Percentiles rank a stretch among this genome's conserved stretches.
Evolutionary conservation across 2,888 invertebrate genomes (phyloP).

Genomic region (Drosophila fulvimacula): DNA sequence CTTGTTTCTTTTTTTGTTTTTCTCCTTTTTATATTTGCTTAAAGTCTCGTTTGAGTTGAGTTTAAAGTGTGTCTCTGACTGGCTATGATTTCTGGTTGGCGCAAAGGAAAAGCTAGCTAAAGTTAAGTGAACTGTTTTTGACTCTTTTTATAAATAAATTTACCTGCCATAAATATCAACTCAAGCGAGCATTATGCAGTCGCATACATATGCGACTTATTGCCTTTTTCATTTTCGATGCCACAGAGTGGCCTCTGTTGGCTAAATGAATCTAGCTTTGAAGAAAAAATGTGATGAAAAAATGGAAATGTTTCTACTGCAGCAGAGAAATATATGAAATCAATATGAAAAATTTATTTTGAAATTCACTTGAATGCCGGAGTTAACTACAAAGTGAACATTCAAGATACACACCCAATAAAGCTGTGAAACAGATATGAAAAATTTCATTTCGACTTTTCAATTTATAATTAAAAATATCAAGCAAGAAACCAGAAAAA

Average conservation of each 20-base stretch:
- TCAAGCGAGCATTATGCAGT: not conserved
- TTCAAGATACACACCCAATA: not conserved
- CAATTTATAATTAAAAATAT: not conserved
- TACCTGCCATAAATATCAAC: not conserved
- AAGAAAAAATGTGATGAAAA: not conserved
- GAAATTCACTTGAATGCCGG: not conserved
- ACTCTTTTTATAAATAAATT: not conserved
- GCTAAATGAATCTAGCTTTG: not conserved
- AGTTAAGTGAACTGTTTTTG: not conserved
- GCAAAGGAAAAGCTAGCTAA: not conserved
- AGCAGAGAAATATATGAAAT: not conserved
- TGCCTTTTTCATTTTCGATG: constrained; percentile 1
- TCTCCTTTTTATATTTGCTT: not conserved
- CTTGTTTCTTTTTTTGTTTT: not conserved
- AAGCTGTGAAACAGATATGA: not conserved
- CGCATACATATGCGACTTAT: not conserved
- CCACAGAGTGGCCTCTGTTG: not conserved
- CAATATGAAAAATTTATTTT: not conserved
- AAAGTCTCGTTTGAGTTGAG: not conserved
- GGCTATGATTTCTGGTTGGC: not conserved
- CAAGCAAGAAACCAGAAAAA: not conserved
- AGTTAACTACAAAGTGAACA: not conserved
- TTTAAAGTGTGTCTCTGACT: not conserved
- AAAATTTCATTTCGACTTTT: not conserved
- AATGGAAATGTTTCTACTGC: not conserved